phyloP scores from a whole-genome alignment of 2,113 vertebrate genomes.

The Synchiropus splendidus region DNA sequence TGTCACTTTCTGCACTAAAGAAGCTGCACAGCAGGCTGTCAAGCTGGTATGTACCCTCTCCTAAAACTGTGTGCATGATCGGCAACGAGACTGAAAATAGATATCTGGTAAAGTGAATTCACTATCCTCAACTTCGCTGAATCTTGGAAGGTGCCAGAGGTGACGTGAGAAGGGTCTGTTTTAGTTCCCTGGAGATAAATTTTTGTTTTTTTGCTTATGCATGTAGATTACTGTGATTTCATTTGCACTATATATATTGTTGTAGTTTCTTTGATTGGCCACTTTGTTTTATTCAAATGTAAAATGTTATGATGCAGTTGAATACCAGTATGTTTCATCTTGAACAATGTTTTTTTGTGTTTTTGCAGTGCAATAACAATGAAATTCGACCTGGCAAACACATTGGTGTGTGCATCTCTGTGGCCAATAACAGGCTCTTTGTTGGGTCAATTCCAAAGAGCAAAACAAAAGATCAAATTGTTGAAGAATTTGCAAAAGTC shows the following conservation, averaged over 20 bases:
- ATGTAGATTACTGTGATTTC: no score
- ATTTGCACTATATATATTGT: no score
- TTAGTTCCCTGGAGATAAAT: no score
- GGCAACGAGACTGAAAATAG: background rate
- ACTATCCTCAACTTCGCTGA: no score
- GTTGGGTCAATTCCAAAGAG: conserved; percentile 99
- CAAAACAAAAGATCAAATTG: conserved; percentile 99
- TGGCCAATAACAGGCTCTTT: conserved; percentile 99
- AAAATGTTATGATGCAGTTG: no score
- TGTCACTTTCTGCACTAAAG: conserved; percentile 99
- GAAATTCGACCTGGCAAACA: conserved; percentile 99
- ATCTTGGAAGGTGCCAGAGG: no score
- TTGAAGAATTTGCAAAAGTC: conserved; percentile 98
- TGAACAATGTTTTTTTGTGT: background rate
- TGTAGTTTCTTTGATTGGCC: no score
- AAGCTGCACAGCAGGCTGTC: conserved; percentile 96
- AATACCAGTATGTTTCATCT: background rate
- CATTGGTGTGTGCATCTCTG: conserved; percentile 98
- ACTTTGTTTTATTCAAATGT: no score
- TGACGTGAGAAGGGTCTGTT: no score
- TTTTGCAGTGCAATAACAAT: conserved; percentile 91
- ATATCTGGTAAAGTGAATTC: no score
- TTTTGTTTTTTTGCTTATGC: no score
- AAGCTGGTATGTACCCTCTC: conserved; percentile 77
- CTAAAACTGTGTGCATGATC: background rate